A percentile compares a stretch with the other conserved stretches of the same genome.
Conservation (phyloP, 2,797 vertebrate genomes). For the Geotrypetes seraphini region DNA sequence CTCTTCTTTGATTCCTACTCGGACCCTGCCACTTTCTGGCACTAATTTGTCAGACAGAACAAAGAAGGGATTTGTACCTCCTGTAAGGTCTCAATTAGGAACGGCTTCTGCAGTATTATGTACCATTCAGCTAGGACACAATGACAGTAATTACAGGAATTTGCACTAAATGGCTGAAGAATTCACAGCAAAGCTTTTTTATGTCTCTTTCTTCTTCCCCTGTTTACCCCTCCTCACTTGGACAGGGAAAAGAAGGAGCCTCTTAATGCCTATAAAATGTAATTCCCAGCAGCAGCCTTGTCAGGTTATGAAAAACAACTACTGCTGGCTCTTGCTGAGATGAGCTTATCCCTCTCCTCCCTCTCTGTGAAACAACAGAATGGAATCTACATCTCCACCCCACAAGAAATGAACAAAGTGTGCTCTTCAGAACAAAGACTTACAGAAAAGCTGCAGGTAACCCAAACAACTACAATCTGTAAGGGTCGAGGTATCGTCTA, state of each 20-base stretch:
- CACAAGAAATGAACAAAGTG: too few species aligned
- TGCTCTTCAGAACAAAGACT: too few species aligned
- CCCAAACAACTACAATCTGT: too few species aligned
- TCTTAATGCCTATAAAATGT: constrained; percentile 30
- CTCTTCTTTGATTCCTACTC: constrained; percentile 68
- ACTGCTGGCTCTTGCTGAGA: too few species aligned
- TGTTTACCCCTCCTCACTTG: constrained; percentile 32
- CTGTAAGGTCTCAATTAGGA: constrained; percentile 74
- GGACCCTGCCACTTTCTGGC: constrained; percentile 73
- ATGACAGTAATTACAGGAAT: constrained; percentile 75
- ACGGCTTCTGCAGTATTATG: constrained; percentile 67
- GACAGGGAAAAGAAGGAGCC: constrained; percentile 12
- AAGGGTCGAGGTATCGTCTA: too few species aligned
- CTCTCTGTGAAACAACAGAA: neutral
- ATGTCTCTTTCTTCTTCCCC: constrained; percentile 20
- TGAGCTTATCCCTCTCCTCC: neutral
- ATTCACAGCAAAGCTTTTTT: constrained; percentile 66
- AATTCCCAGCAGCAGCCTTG: constrained; percentile 38
- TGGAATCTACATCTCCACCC: too few species aligned
- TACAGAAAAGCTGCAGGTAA: too few species aligned
- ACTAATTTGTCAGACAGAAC: constrained; percentile 77
- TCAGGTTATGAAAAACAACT: too few species aligned
- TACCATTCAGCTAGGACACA: constrained; percentile 63
- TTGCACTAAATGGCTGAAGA: constrained; percentile 72
- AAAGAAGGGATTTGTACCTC: constrained; percentile 76